Base-by-base conservation (phyloP, 2,888 invertebrate genomes). In the Tetragnatha montana region DNA sequence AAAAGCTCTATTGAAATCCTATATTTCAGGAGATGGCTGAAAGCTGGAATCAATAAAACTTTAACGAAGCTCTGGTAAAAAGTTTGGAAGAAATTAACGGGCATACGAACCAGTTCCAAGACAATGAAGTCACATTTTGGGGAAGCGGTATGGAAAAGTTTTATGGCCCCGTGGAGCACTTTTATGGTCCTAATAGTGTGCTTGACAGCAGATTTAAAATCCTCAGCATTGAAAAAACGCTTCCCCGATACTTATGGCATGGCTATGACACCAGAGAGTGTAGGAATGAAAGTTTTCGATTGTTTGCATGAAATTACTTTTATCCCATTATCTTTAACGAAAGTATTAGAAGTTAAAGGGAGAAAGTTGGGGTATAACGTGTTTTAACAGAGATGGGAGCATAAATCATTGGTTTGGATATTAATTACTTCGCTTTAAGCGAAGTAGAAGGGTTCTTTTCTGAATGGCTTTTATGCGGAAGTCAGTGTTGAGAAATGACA, bases 61-160 rank as follows among this genome's bases (percentile, higher is more conserved):
- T 60, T 60, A 60, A 60, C 60, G 60, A 60, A 60, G 60, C 60
- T 60, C 14, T 17, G 4, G 60, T 12, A 60, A 60, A 60, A 74
- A 60, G 10, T 74, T 50, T 49, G 69, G 51, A 19, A 76, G 60
- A 78, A 88, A 88, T 88, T 84, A 88, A 88, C 51, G 88, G 47
- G 22, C 50, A 49, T 83, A 80, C 84, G 83, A 88, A 88, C 79
- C 60, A 69, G 79, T 74, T 73, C 69, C 17, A 84, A 80, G 74
- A 88, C 88, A 88, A 88, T 80, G 50, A 21, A 60, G 78, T 14
- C 17, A 80, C 88, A 84, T 88, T 88, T 74, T 8, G n/a, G 88
- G 35, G 79, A 88, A 80, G 69, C 68, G 49, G 69, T 70, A 22
- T 75, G 87, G 82, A 82, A 82, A 51, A 50, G 78, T 71, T 88